Evolutionary conservation across 2,888 invertebrate species (phyloP), one percentile per base, ranked within the genome.

Genomic region (Xestia rhomboidea): DNA sequence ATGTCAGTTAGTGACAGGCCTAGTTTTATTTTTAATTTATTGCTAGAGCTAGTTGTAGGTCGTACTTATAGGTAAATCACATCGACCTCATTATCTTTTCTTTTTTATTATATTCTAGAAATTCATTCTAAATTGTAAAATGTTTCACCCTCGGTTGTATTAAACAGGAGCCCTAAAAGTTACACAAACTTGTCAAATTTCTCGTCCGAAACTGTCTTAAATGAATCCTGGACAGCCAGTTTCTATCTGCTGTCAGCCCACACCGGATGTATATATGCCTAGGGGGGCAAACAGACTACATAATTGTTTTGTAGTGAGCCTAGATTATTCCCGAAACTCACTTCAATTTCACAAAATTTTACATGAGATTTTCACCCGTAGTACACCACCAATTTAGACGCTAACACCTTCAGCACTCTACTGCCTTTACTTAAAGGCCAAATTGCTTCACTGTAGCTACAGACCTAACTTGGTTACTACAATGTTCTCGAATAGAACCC

Each of bases 401-500:
- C 2, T 10, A 34, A 24, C 13, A 44, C 7, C 38, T 24, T 30
- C 24, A 54, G 44, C 21, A 70, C 73, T 81, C 64, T 82, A 73
- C 15, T 62, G 18, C 34, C 38, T 15, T 73, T 8, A 15, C 41
- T 60, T 78, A 87, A 66, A 79, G 70, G 30, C 54, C 54, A 79
- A 46, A 79, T 71, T 88, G 7, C 38, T 72, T 72, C 62, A 64
- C n/a, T 63, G 10, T 41, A 74, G 64, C 70, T 60, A 51, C 75
- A 69, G 8, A 68, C n/a, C 30, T 77, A 79, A 79, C 6, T 57
- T 79, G 74, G 73, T 73, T 46, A 79, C 57, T 18, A 79, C 72
- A 74, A 79, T 76, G 82, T 82, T 88, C 80, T 86, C 81, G 68
- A 81, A 81, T 54, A 41, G 49, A 68, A 70, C 68, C 76, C 76